Evolutionary conservation across 2,113 vertebrate species (phyloP), one percentile per base, ranked within the genome.

Genomic region (Datnioides undecimradiatus): DNA sequence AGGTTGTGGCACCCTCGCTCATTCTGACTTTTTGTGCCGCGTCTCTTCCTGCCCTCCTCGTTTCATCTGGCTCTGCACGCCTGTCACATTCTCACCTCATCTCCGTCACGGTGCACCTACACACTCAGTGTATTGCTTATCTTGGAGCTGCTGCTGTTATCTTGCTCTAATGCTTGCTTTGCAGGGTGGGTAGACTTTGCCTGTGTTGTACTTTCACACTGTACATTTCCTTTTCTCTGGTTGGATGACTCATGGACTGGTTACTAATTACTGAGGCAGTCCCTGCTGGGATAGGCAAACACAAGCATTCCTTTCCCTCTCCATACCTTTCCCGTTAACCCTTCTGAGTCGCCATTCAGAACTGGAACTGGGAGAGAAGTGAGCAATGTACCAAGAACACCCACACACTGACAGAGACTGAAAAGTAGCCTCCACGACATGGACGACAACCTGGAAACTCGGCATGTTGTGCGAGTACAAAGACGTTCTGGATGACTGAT

Each of bases 221-320:
- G 60, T 81, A 82, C 43, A 43, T 74, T 70, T 62, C 52, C 71
- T 57, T 46, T 65, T 33, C 64, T 75, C 14, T 64, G 62, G n/a
- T 19, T 23, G 8, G 48, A 52, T 90, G 89, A 91, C 79, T 91
- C 84, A 89, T 63, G 43, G 5, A 1, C 64, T 75, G 80, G 82
- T 90, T 89, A 86, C 85, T 85, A 65, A 89, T 90, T 81, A 46
- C 77, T 46, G 29, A 82, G 65, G 62, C 70, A 78, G 66, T 82
- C 74, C 58, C 73, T 46, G 57, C 59, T 79, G 62, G 55, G 49
- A 88, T 76, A 77, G 6, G 52, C 57, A 84, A 85, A 85, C 64
- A 86, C 43, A 71, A 55, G 71, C 77, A 79, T 80, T 82, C 66
- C 79, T 75, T 45, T 76, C 49, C 68, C 64, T 68, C 63, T 45